These are phyloP conservation scores for Ethmia dodecea DNA, from an alignment of 2,888 invertebrate species.

Conservation along the genomic window DNA sequence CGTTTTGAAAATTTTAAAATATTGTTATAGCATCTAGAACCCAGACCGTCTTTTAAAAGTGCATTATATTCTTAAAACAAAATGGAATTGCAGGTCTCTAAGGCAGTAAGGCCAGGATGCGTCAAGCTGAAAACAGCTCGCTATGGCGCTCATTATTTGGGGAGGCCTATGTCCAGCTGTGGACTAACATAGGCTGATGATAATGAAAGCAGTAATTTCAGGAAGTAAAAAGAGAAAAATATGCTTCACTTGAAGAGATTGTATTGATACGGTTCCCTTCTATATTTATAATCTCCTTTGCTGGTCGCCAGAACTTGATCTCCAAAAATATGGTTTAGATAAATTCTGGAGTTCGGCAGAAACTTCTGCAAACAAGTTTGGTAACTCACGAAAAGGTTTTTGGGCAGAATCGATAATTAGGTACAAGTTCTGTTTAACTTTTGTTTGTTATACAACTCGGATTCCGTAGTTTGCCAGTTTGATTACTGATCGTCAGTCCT, in stretches of 20 bases:
- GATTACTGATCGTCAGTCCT: neutral
- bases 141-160: too few species aligned
- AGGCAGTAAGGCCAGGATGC: too few species aligned
- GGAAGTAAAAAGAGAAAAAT: too few species aligned
- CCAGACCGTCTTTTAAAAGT: too few species aligned
- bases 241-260: conserved; percentile 49
- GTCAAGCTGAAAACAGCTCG: too few species aligned
- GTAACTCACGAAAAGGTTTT: conserved; percentile 38
- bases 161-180: too few species aligned
- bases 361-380: conserved; percentile 46
- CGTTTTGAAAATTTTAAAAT: too few species aligned
- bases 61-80: too few species aligned
- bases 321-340: conserved; percentile 50
- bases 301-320: conserved; percentile 30
- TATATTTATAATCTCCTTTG: conserved; percentile 56
- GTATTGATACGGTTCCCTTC: conserved; percentile 50
- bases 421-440: conserved; percentile 42
- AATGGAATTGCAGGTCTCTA: too few species aligned
- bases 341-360: conserved; percentile 44
- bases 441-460: conserved; percentile 24
- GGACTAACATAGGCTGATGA: too few species aligned
- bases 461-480: conserved; percentile 1
- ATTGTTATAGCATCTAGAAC: too few species aligned
- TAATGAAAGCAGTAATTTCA: too few species aligned
- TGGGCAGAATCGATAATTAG: conserved; percentile 55